Conservation (phyloP, 2,797 vertebrate genomes). For the Peromyscus eremicus region DNA sequence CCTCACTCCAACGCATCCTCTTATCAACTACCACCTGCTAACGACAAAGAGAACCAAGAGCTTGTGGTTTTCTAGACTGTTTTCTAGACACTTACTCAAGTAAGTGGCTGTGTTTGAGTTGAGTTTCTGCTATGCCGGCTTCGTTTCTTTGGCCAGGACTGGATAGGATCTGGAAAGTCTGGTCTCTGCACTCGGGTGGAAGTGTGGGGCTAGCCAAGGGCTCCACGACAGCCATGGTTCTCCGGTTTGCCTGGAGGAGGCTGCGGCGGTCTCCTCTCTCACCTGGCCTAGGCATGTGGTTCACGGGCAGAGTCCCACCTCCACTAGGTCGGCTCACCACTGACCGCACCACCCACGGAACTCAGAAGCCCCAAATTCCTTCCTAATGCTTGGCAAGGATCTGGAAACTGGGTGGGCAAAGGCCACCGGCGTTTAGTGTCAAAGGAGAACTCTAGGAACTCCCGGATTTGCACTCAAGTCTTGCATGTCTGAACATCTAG, state of each 20-base stretch:
- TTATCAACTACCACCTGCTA: not conserved
- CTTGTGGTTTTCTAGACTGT: not conserved
- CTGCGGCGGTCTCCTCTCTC: not conserved
- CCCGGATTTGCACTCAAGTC: not conserved
- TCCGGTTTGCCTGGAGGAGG: accelerated
- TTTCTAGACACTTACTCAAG: no score
- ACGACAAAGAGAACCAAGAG: constrained; percentile 19
- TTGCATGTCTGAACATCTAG: not conserved
- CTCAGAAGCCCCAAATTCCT: not conserved
- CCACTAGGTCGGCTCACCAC: accelerated
- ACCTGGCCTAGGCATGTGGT: no score
- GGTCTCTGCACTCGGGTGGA: accelerated
- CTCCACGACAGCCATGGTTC: accelerated
- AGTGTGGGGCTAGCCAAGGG: not conserved
- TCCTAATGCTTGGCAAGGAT: not conserved
- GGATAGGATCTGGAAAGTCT: not conserved
- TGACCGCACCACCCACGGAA: accelerated
- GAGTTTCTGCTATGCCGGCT: not conserved
- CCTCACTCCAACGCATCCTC: not conserved
- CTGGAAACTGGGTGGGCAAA: not conserved
- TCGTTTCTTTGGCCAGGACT: not conserved
- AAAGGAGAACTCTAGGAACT: not conserved
- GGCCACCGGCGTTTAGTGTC: not conserved
- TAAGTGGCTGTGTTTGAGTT: not conserved
- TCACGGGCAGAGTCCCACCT: not conserved